Conservation (phyloP, 2,888 invertebrate genomes). For the Cyaniris semiargus region DNA sequence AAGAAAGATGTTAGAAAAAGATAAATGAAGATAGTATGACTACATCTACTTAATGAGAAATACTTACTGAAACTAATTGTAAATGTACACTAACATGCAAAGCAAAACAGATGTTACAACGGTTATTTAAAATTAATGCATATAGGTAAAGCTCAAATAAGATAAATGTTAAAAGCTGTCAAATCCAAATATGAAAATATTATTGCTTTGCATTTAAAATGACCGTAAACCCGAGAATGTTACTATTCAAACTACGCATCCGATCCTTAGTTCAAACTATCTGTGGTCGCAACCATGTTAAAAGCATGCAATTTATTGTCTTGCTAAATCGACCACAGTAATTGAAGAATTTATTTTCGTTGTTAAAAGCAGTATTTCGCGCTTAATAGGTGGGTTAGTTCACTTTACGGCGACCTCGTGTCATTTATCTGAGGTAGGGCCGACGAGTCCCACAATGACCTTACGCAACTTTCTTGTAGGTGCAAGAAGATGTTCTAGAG, state of each 20-base stretch:
- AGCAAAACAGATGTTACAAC: slow-evolving; percentile 17
- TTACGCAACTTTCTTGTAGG: slow-evolving; percentile 56
- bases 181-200: neutral
- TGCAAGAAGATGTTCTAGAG: slow-evolving; percentile 51
- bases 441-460: slow-evolving; percentile 48
- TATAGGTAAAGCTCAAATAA: neutral
- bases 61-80: slow-evolving; percentile 31
- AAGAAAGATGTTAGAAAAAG: slow-evolving; percentile 26
- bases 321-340: neutral
- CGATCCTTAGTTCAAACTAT: neutral
- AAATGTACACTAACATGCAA: slow-evolving; percentile 25
- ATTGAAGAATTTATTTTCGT: slow-evolving; percentile 25
- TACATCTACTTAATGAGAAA: slow-evolving; percentile 24
- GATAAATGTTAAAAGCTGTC: slow-evolving; percentile 7
- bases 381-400: slow-evolving; percentile 43
- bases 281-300: slow-evolving; percentile 11
- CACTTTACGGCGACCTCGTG: slow-evolving; percentile 50
- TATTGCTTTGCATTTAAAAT: slow-evolving; percentile 16
- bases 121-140: neutral
- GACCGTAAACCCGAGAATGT: neutral
- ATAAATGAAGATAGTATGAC: slow-evolving; percentile 29
- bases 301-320: slow-evolving; percentile 20
- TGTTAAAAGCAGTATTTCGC: slow-evolving; percentile 38
- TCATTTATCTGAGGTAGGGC: slow-evolving; percentile 54
- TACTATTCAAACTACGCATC: neutral